Conservation (phyloP, 2,888 invertebrate species). For the Phengaris alcon region DNA sequence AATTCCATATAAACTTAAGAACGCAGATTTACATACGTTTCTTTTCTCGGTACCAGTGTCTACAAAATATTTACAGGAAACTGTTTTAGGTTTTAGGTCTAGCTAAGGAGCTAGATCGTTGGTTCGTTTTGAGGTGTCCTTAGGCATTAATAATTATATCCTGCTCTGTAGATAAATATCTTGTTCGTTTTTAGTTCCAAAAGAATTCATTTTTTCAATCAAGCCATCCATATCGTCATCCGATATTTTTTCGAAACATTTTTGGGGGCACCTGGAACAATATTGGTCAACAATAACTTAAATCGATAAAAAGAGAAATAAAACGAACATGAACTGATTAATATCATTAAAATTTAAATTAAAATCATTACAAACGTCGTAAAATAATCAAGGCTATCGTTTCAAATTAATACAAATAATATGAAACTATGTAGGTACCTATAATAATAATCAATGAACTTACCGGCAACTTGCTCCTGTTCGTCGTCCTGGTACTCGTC, state of each 20-base stretch:
- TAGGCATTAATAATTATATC: too few relatives aligned
- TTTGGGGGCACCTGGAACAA: conserved; percentile 10
- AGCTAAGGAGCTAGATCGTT: too few relatives aligned
- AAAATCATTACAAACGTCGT: too few relatives aligned
- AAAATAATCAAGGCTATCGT: too few relatives aligned
- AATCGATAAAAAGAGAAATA: not conserved
- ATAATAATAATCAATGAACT: conserved; percentile 19
- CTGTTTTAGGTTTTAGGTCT: too few relatives aligned
- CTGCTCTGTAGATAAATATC: not conserved
- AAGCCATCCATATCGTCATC: conserved; percentile 18
- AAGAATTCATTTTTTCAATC: conserved; percentile 12
- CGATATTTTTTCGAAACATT: conserved; percentile 12
- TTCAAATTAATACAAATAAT: too few relatives aligned
- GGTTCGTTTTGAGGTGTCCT: too few relatives aligned
- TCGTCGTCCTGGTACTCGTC: conserved; percentile 17
- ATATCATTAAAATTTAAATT: too few relatives aligned
- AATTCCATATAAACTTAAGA: not conserved
- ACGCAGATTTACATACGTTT: not conserved
- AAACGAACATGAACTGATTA: not conserved
- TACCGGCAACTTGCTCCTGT: conserved; percentile 23
- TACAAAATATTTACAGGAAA: too few relatives aligned
- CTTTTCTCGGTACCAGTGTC: too few relatives aligned
- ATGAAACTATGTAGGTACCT: conserved; percentile 2
- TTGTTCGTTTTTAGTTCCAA: conserved; percentile 13
- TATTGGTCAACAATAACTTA: not conserved